Conservation (phyloP, 2,797 vertebrate genomes). For the Onychomys arenicola region DNA sequence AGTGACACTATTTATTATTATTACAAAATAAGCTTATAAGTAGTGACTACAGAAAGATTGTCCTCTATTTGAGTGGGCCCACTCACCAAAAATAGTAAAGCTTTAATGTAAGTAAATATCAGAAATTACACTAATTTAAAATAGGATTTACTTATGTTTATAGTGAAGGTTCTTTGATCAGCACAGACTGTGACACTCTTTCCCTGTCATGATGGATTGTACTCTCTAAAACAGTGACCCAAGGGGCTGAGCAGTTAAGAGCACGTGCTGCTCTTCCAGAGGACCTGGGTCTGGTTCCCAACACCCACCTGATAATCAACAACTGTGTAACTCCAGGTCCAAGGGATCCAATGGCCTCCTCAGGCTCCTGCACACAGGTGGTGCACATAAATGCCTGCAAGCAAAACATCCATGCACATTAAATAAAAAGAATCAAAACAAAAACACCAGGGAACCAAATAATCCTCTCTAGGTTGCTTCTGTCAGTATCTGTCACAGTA, state of each 20-base stretch:
- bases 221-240: not conserved
- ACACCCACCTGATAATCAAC: not conserved
- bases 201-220: not conserved
- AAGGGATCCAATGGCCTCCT: not conserved
- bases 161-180: not conserved
- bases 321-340: not conserved
- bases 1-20: slow-evolving; percentile 20
- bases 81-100: not conserved
- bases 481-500: not conserved
- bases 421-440: not conserved
- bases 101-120: slow-evolving; percentile 46
- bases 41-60: not conserved
- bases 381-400: not conserved
- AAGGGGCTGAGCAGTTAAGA: too few relatives aligned
- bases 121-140: slow-evolving; percentile 32
- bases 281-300: not conserved
- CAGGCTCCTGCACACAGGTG: not conserved
- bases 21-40: not conserved
- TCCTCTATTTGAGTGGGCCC: not conserved
- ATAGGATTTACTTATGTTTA: slow-evolving; percentile 27
- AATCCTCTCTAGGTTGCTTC: not conserved
- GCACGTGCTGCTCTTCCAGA: not conserved
- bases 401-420: not conserved
- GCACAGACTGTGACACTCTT: not conserved
- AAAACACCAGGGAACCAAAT: not conserved